A percentile compares a stretch with the other conserved stretches of the same genome.
Evolutionary conservation across 2,113 vertebrate species (phyloP).

Genomic region (Gallinago paraguaiae): DNA sequence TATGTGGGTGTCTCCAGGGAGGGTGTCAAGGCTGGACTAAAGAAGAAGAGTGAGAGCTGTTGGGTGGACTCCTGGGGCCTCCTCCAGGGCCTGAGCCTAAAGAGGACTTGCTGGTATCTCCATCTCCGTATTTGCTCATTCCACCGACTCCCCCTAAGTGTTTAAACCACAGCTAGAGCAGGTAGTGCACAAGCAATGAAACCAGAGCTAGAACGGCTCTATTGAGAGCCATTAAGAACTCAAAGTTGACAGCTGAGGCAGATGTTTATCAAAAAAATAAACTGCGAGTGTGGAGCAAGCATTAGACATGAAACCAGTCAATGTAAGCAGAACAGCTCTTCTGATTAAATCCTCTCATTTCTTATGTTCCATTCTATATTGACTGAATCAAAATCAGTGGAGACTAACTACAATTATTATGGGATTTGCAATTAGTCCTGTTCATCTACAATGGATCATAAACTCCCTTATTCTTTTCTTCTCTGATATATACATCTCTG

Average conservation of each 20-base stretch:
- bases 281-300: not conserved
- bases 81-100: not conserved
- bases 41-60: not conserved
- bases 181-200: fast-evolving
- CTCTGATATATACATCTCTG: not conserved
- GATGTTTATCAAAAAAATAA: not conserved
- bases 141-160: not conserved
- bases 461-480: not conserved
- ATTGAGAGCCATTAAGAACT: not conserved
- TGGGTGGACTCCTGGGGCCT: fast-evolving
- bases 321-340: not conserved
- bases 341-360: not conserved
- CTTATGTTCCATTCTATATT: not conserved
- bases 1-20: fast-evolving
- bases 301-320: not conserved
- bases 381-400: not conserved
- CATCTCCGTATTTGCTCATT: not conserved
- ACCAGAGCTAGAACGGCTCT: fast-evolving
- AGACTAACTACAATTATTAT: not conserved
- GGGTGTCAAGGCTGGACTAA: fast-evolving
- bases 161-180: not conserved
- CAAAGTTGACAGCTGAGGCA: not conserved
- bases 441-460: not conserved
- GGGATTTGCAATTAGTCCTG: not conserved
- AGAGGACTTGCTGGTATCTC: not conserved